These are phyloP conservation scores for Schmidtea mediterranea DNA, from an alignment of 1,140 invertebrate genomes.

Conservation along the genomic window DNA sequence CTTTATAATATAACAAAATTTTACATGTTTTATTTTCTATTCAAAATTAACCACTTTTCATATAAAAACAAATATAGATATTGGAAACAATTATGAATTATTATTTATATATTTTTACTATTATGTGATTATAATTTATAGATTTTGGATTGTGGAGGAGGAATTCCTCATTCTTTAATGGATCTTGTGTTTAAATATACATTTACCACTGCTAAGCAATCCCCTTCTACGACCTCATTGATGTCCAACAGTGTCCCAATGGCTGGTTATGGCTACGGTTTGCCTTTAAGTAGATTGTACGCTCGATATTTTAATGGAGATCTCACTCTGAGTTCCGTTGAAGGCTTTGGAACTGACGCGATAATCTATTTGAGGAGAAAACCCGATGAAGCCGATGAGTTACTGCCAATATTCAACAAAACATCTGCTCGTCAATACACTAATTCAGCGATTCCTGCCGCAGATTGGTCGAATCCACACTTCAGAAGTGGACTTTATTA, in stretches of 20 bases:
- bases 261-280: slow-evolving; percentile 74
- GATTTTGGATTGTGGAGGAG: slow-evolving; percentile 72
- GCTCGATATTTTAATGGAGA: slow-evolving; percentile 93
- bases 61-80: too few species aligned
- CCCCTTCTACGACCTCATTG: background rate
- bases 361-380: slow-evolving; percentile 59
- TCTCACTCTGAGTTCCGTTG: slow-evolving; percentile 60
- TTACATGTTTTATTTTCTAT: too few species aligned
- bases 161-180: slow-evolving; percentile 15
- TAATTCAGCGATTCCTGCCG: slow-evolving; percentile 39
- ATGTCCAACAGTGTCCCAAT: slow-evolving; percentile 9
- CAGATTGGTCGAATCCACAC: slow-evolving; percentile 42
- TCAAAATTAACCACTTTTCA: too few species aligned
- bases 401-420: slow-evolving; percentile 81
- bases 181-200: slow-evolving; percentile 77
- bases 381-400: slow-evolving; percentile 54
- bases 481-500: background rate
- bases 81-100: too few species aligned
- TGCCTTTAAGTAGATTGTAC: slow-evolving; percentile 79
- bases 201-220: slow-evolving; percentile 51
- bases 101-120: too few species aligned
- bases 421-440: slow-evolving; percentile 65
- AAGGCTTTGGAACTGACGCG: slow-evolving; percentile 83
- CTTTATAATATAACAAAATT: too few species aligned
- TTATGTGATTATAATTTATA: too few species aligned